phyloP scores from a whole-genome alignment of 1,140 invertebrate genomes.

The Meloidogyne floridensis region DNA sequence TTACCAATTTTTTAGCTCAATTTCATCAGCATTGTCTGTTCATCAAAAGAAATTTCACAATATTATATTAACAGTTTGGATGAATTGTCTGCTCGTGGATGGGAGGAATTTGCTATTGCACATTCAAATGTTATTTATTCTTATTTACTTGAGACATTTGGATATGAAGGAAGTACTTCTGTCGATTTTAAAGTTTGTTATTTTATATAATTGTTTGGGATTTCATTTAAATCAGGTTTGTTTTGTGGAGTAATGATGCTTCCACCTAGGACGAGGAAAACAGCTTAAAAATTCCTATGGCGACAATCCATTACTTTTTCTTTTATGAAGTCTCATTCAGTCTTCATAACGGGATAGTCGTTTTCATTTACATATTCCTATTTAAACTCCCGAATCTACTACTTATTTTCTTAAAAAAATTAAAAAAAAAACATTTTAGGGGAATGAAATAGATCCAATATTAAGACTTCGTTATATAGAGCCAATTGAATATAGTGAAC shows the following conservation, averaged over 20 bases:
- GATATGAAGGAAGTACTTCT: not conserved
- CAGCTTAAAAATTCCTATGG: too few species aligned
- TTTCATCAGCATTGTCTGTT: conserved; percentile 27
- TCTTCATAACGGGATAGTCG: too few species aligned
- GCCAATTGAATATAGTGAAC: conserved; percentile 1
- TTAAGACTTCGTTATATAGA: not conserved
- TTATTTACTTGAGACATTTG: conserved; percentile 23
- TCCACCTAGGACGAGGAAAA: too few species aligned
- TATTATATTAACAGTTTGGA: conserved; percentile 12
- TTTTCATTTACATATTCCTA: too few species aligned
- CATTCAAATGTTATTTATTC: conserved; percentile 25
- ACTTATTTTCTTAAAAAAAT: too few species aligned
- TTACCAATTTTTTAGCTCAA: not conserved
- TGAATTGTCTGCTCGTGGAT: conserved; percentile 3
- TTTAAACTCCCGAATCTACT: too few species aligned
- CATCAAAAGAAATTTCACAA: conserved; percentile 3
- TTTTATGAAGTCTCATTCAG: too few species aligned
- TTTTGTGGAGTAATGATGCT: not conserved
- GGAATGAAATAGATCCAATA: not conserved
- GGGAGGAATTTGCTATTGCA: conserved; percentile 21
- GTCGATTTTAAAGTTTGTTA: not conserved
- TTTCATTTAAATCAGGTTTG: not conserved
- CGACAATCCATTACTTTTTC: too few species aligned
- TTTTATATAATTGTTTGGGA: not conserved
- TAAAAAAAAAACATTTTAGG: too few species aligned